Evolutionary conservation across 2,113 vertebrate genomes (phyloP), one percentile per base, ranked within the genome.

Genomic region (Pionites leucogaster): DNA sequence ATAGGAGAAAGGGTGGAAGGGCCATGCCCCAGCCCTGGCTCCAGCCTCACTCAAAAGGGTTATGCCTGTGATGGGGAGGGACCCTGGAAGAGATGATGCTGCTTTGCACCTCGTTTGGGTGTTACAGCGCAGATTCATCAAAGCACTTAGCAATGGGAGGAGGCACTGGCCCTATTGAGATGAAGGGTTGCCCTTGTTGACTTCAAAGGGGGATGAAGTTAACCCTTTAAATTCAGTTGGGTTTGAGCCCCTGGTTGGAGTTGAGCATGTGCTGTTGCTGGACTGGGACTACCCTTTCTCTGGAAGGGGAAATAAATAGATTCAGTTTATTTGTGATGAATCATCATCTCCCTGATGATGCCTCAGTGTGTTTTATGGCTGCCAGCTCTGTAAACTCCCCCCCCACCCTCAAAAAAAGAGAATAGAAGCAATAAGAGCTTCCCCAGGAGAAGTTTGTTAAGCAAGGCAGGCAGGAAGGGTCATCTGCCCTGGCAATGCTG

Each of bases 201-300:
- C 91, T 96, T 92, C 92, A 95, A 94, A 93, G 57, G 24, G 12
- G 47, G 33, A 29, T 64, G 42, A 39, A 76, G 82, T 96, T 96
- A 92, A 96, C 77, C 20, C 74, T 90, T 76, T 71, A 28, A 8
- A 24, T 75, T 72, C 80, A 57, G 44, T 13, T 62, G 33, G 11
- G 2, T 41, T 71, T 75, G 64, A 86, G 22, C 7, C 39, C 31
- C 44, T 62, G 29, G 6, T 10, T 78, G 72, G 42, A 71, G 9
- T 50, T 15, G 39, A 64, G 15, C 60, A 39, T 0, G 1, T 53
- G 72, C 15, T 84, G 35, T 46, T 46, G 23, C 65, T 72, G 52
- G 9, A 9, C 72, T 82, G 63, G 49, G 39, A 77, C 41, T n/a
- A 62, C n/a, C 13, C 3, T 68, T 22, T 77, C 35, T 52, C 60